These are phyloP conservation scores for Serranus cabrilla DNA, from an alignment of 2,797 vertebrate species.

Conservation along the genomic window DNA sequence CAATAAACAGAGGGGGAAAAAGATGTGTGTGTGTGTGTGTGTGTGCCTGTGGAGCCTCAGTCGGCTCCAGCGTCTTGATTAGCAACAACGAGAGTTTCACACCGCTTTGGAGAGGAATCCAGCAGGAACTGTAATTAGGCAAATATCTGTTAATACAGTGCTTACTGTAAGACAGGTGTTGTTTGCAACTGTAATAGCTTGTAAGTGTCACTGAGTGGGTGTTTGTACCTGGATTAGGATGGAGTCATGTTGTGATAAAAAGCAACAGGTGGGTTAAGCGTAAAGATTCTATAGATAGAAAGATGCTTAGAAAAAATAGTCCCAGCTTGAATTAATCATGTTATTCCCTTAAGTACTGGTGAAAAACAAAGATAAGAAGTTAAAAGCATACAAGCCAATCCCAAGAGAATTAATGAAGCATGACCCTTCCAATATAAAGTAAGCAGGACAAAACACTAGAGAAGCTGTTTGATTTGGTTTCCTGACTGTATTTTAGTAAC, in stretches of 20 bases:
- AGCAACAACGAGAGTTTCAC: constrained; percentile 29
- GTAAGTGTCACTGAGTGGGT: constrained; percentile 36
- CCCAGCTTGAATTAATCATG: background rate
- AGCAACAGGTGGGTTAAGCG: constrained; percentile 13
- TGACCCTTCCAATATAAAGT: too few species aligned
- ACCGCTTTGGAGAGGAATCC: constrained; percentile 45
- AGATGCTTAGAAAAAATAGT: constrained; percentile 4
- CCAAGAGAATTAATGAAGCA: too few species aligned
- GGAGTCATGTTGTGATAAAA: constrained; percentile 35
- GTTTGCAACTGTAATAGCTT: constrained; percentile 38
- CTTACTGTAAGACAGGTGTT: constrained; percentile 40
- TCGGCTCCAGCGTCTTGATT: constrained; percentile 39
- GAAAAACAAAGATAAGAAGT: too few species aligned
- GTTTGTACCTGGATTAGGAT: constrained; percentile 44
- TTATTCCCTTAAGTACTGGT: too few species aligned
- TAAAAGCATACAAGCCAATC: too few species aligned
- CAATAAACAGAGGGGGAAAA: constrained; percentile 27
- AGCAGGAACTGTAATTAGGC: constrained; percentile 44
- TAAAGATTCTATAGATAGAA: background rate
- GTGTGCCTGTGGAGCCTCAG: constrained; percentile 31
- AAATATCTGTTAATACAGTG: constrained; percentile 48
- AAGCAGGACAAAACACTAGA: too few species aligned
- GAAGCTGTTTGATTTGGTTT: too few species aligned
- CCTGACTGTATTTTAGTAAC: too few species aligned
- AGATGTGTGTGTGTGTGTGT: background rate